These are phyloP conservation scores for Aplysia californica DNA, from an alignment of 1,140 invertebrate genomes.

Conservation along the genomic window DNA sequence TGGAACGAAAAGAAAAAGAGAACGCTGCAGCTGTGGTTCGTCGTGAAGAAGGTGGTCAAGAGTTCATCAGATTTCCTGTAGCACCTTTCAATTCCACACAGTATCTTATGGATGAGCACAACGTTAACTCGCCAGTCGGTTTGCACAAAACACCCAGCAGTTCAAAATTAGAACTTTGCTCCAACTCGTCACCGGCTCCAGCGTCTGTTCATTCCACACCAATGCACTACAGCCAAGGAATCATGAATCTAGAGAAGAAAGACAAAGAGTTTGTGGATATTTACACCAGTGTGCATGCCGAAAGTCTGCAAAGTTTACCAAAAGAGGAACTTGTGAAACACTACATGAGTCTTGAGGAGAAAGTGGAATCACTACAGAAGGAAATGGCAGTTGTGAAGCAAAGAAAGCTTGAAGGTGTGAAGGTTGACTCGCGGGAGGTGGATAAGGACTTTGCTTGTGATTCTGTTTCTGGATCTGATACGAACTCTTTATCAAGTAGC, in stretches of 20 bases:
- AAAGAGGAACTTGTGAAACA: slow-evolving; percentile 30
- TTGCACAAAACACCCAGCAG: neutral
- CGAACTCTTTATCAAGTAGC: slow-evolving; percentile 19
- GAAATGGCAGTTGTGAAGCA: slow-evolving; percentile 17
- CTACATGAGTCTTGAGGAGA: slow-evolving; percentile 27
- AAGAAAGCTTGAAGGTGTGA: slow-evolving; percentile 13
- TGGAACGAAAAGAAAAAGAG: slow-evolving; percentile 22
- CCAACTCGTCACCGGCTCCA: neutral
- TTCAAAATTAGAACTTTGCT: neutral
- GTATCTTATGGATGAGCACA: slow-evolving; percentile 28
- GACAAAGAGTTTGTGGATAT: slow-evolving; percentile 26
- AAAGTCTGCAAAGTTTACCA: slow-evolving; percentile 23
- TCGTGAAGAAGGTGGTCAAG: slow-evolving; percentile 5
- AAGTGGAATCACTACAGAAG: slow-evolving; percentile 18
- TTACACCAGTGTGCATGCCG: slow-evolving; percentile 18
- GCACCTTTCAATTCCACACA: slow-evolving; percentile 28
- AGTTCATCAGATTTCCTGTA: slow-evolving; percentile 16
- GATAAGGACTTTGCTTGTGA: slow-evolving; percentile 5
- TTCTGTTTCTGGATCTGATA: neutral
- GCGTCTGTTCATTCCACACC: slow-evolving; percentile 17
- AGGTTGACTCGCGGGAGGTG: neutral
- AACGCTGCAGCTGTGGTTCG: slow-evolving; percentile 21
- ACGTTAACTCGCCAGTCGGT: neutral
- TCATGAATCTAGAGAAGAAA: neutral
- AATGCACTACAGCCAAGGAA: neutral